Evolutionary conservation across 2,888 invertebrate species (phyloP), one percentile per base, ranked within the genome.

Genomic region (Drosophila yooni): DNA sequence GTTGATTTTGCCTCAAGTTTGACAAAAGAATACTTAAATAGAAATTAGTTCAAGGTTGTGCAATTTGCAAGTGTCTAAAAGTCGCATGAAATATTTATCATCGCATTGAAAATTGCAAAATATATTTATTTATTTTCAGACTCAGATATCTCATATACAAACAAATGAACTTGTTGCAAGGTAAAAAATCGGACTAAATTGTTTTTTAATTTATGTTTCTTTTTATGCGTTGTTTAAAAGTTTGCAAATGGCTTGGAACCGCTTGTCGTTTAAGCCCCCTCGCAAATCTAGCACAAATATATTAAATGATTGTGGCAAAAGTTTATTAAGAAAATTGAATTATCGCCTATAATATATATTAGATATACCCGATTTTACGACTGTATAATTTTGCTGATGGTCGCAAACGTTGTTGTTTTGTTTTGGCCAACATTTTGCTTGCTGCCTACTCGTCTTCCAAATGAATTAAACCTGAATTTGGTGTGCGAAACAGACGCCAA

Each of bases 21-120:
- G 76, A 81, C 74, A 88, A 82, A 74, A 81, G 63, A 74, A 70
- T 79, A 84, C 76, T 89, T 74, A 89, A 86, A 89, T 81, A 81
- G 76, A 90, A 88, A 84, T 89, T 90, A 75, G 90, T 89, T 88
- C 88, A 88, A 88, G 88, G 88, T 82, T 86, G 73, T 43, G 46
- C 75, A 79, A 88, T 86, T 88, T 75, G 87, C 87, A 77, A 82
- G 67, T 74, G 67, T 76, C 74, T 33, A 57, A 74, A 63, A 69
- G 62, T 67, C 63, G 48, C 66, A 64, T 34, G 10, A 57, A 62
- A 31, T 54, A 46, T 66, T 53, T 58, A 34, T 61, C 27, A 56
- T 56, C 33, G 36, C 54, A 69, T 70, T 63, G 61, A 21, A 65
- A 50, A 67, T 53, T 36, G 27, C 38, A 10, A 57, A 57, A 38